These are phyloP conservation scores for Calameuta idolon DNA, from an alignment of 2,888 invertebrate species.

Conservation along the genomic window DNA sequence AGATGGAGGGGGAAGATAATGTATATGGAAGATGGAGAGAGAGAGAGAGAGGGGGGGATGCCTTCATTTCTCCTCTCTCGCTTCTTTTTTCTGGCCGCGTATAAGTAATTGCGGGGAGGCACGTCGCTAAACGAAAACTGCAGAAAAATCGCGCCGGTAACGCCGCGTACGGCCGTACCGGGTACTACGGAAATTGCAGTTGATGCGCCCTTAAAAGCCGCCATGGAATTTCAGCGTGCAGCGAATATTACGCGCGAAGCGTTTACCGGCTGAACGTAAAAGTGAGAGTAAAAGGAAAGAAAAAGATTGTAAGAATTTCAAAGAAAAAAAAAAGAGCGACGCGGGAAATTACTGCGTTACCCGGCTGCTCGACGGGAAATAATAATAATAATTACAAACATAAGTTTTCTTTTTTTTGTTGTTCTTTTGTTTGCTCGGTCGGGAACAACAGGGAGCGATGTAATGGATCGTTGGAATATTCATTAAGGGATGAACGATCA, in stretches of 20 bases:
- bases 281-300: not conserved
- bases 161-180: not conserved
- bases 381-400: not conserved
- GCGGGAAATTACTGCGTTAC: not conserved
- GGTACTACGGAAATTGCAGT: not conserved
- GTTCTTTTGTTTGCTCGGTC: not conserved
- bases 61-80: not conserved
- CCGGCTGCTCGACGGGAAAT: not conserved
- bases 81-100: not conserved
- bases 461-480: not conserved
- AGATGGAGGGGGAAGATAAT: not conserved
- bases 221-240: not conserved
- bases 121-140: not conserved
- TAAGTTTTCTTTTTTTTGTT: not conserved
- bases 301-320: not conserved
- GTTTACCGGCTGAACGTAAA: conserved; percentile 14
- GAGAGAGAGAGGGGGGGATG: not conserved
- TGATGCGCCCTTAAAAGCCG: not conserved
- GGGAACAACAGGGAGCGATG: not conserved
- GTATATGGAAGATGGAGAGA: not conserved
- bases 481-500: not conserved
- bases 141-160: not conserved
- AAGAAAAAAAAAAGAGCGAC: not conserved
- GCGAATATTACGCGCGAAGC: not conserved
- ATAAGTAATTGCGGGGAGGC: not conserved